Evolutionary conservation across 1,140 invertebrate genomes (phyloP).

Genomic region (Penaeus japonicus): DNA sequence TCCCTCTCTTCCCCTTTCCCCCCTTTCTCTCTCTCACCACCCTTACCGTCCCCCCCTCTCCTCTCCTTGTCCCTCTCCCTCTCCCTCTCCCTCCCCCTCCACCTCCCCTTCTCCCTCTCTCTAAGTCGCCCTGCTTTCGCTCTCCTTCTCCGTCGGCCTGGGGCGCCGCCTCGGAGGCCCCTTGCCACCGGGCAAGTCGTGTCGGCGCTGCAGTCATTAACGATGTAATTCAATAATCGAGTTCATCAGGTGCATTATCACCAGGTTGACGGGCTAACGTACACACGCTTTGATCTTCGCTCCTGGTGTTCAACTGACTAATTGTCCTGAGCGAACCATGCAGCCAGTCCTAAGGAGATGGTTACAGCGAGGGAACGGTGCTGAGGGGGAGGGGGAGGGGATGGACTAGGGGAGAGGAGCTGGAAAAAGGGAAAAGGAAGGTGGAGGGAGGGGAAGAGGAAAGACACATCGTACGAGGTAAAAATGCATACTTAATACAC

Average conservation of each 20-base stretch:
- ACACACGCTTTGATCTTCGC: conserved; percentile 47
- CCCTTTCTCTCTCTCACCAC: no score
- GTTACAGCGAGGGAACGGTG: not conserved
- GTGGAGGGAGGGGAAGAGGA: not conserved
- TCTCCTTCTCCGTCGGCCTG: no score
- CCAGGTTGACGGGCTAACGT: conserved; percentile 48
- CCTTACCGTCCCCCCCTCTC: no score
- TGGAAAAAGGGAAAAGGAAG: not conserved
- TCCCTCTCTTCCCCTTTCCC: no score
- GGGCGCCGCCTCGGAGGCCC: not conserved
- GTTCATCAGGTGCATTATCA: conserved; percentile 54
- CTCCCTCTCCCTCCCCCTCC: no score
- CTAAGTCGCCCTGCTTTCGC: no score
- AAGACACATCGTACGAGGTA: not conserved
- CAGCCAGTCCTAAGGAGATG: not conserved
- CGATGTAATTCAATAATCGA: conserved; percentile 48
- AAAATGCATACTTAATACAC: not conserved
- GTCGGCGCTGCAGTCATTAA: conserved; percentile 48
- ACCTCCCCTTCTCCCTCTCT: no score
- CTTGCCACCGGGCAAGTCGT: not conserved
- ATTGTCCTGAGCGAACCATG: conserved; percentile 15
- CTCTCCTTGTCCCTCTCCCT: no score
- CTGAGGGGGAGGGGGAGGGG: not conserved
- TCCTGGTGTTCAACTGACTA: not conserved
- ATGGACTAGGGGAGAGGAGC: not conserved